Base-by-base conservation (phyloP, 2,888 invertebrate species). In the Callimorpha dominula region DNA sequence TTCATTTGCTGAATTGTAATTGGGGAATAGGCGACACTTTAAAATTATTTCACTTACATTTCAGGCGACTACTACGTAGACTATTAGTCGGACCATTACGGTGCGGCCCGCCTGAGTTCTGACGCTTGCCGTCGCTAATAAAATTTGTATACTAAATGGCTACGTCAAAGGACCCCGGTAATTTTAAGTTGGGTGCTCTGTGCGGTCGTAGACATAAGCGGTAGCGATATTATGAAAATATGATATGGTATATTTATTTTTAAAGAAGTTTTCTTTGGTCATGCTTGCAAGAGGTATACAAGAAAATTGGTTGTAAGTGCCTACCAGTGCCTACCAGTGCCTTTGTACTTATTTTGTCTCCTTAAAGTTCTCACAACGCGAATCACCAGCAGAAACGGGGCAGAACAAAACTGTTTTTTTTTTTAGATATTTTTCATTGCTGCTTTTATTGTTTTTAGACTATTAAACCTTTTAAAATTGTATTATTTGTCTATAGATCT, bases 71-170 rank as follows among this genome's bases (percentile, higher is more conserved):
- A 60, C 65, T 65, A 20, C 9, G 7, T 66, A 78, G 74, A 71
- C 78, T 81, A 82, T 85, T 81, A 83, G 80, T 72, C 57, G 70
- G 31, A 63, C 83, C 75, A 86, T 86, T 85, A 85, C 77, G 77
- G 72, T 76, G 71, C 73, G 80, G 73, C 79, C 70, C 78, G 64
- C 57, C 54, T 73, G 75, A 79, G 78, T 77, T 75, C 75, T 75
- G 54, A 62, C 82, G 78, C 86, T 85, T 82, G 83, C 83, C 81
- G 79, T 73, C 82, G 76, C 83, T 91, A 91, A 90, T 90, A 86
- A 86, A 88, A 90, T 90, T 91, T 89, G 86, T 82, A 78, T 78
- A 80, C 85, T 85, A 89, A 90, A 89, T 91, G 88, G 88, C 80
- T 78, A 70, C 78, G 85, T 90, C 89, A 90, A 90, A 90, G 90